Evolutionary conservation across 2,888 invertebrate species (phyloP), one percentile per base, ranked within the genome.

Genomic region (Macrosiphum euphorbiae): DNA sequence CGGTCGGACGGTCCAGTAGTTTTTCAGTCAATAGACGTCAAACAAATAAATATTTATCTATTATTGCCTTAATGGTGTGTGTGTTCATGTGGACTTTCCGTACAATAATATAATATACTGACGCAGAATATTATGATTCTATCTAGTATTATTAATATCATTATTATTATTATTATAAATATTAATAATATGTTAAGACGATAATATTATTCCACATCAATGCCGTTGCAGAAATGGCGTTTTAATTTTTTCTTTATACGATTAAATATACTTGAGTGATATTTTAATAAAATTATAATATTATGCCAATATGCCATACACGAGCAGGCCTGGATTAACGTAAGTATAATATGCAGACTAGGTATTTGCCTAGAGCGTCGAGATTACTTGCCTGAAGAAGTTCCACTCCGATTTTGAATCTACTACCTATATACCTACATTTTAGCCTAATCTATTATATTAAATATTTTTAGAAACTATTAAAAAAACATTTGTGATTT

Each of bases 191-290:
- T 41, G 3, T 20, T 8, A 41, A 41, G 10, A 35, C 20, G 24
- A 67, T 90, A 67, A 67, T 67, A 90, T n/a, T 50, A 47, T 67
- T 90, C 67, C 90, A 67, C 47, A 47, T 67, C 89, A 47, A 67
- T 47, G 41, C 41, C 35, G 35, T 52, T 52, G 41, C 41, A 44
- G n/a, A 67, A 90, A 20, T 24, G 24, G 47, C 5, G 47, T 90
- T 67, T 67, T 88, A 3, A 26, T 44, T 86, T 86, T 47, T 47
- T 47, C 35, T 35, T 35, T 84, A 35, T 35, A 41, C 35, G 78
- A 61, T 28, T 61, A 28, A 67, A 67, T 44, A 67, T 13, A 67
- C 41, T 41, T 84, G 5, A 4, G 10, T 24, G 20, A 20, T 41
- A 24, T 35, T 8, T 24, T 5, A 84, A 84, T 24, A 44, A 44